phyloP scores from a whole-genome alignment of 2,888 invertebrate genomes.

The Perdita meconis region DNA sequence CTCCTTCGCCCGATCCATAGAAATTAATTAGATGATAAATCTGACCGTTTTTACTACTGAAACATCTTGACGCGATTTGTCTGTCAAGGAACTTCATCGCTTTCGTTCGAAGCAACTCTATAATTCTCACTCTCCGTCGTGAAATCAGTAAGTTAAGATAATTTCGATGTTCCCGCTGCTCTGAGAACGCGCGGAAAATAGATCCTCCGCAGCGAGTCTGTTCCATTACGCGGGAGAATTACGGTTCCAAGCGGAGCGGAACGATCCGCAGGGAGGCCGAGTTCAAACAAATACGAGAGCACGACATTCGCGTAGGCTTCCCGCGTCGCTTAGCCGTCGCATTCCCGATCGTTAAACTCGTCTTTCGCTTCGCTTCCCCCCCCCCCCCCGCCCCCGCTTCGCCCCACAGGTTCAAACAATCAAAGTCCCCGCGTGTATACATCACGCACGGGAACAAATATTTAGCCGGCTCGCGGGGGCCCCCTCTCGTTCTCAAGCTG shows the following conservation, averaged over 20 bases:
- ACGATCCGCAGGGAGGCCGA: background rate
- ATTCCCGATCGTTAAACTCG: constrained; percentile 40
- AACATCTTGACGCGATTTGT: too few relatives aligned
- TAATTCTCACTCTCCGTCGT: too few relatives aligned
- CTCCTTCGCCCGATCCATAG: too few relatives aligned
- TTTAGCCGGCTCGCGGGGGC: constrained; percentile 23
- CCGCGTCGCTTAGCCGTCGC: constrained; percentile 10
- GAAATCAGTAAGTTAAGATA: background rate
- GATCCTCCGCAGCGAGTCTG: background rate
- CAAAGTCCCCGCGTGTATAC: constrained; percentile 35
- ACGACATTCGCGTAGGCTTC: background rate
- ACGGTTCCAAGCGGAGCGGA: background rate
- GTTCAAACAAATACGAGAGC: constrained; percentile 18
- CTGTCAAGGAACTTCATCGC: too few relatives aligned
- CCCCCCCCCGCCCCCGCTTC: background rate
- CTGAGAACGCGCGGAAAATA: background rate
- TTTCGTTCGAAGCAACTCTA: too few relatives aligned
- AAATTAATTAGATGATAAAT: too few relatives aligned
- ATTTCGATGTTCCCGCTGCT: background rate
- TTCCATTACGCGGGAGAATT: constrained; percentile 15
- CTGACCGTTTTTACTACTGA: too few relatives aligned
- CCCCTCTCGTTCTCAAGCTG: background rate
- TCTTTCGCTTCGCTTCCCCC: background rate
- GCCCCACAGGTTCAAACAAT: constrained; percentile 39
- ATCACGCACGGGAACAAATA: constrained; percentile 35